Evolutionary conservation across 2,113 vertebrate species (phyloP).

Genomic region (Heterocephalus glaber): DNA sequence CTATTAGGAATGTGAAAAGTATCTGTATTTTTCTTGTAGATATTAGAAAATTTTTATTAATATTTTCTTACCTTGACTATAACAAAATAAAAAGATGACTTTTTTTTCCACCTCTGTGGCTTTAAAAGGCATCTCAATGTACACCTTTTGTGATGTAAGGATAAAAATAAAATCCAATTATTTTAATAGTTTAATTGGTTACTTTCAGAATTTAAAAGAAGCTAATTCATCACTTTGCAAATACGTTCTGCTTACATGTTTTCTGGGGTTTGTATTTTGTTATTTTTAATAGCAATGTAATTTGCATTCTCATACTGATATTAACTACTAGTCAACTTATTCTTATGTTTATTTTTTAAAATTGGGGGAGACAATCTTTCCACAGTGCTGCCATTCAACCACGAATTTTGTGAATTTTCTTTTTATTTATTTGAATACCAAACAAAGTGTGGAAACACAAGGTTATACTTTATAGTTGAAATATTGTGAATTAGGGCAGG

Average conservation of each 20-base stretch:
- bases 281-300: slow-evolving; percentile 48
- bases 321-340: slow-evolving; percentile 69
- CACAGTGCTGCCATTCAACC: slow-evolving; percentile 26
- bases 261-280: neutral
- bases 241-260: slow-evolving; percentile 58
- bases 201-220: slow-evolving; percentile 19
- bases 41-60: slow-evolving; percentile 36
- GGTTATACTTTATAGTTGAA: neutral
- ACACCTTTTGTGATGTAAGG: slow-evolving; percentile 24
- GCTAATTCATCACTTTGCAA: slow-evolving; percentile 63
- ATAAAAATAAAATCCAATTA: slow-evolving; percentile 56
- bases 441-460: neutral
- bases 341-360: slow-evolving; percentile 18
- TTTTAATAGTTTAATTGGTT: slow-evolving; percentile 66
- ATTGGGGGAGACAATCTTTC: slow-evolving; percentile 9
- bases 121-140: slow-evolving; percentile 54
- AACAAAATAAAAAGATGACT: slow-evolving; percentile 58
- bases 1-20: neutral
- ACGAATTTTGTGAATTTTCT: slow-evolving; percentile 45
- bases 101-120: slow-evolving; percentile 54
- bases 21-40: slow-evolving; percentile 58
- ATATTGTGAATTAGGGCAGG: neutral
- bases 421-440: slow-evolving; percentile 61
- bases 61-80: slow-evolving; percentile 63
- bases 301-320: slow-evolving; percentile 61